Conservation (phyloP, 2,113 vertebrate genomes). For the Sinocyclocheilus maitianheensis region DNA sequence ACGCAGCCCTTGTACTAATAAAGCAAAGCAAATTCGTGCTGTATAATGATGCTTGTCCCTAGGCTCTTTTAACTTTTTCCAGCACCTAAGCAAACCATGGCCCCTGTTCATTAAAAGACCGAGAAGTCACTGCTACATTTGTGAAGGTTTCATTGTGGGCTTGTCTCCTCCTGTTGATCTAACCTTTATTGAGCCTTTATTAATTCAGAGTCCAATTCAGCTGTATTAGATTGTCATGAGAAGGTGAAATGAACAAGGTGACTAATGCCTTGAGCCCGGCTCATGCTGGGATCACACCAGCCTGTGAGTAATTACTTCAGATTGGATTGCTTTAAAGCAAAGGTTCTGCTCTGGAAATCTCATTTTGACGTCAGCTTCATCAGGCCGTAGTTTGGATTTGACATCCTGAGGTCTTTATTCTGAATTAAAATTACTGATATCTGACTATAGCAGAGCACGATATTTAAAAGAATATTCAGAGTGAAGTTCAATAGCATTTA, state of each 20-base stretch:
- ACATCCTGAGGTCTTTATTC: neutral
- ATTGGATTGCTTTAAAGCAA: slow-evolving; percentile 34
- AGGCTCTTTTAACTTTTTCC: slow-evolving; percentile 40
- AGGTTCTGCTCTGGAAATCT: slow-evolving; percentile 42
- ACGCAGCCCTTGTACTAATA: slow-evolving; percentile 43
- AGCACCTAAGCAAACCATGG: slow-evolving; percentile 55
- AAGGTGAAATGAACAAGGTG: slow-evolving; percentile 55
- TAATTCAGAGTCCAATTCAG: slow-evolving; percentile 71
- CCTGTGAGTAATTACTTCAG: slow-evolving; percentile 50
- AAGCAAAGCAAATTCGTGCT: slow-evolving; percentile 44
- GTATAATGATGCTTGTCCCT: slow-evolving; percentile 50
- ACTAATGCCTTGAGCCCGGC: slow-evolving; percentile 41
- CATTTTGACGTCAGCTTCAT: slow-evolving; percentile 31
- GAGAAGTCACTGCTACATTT: slow-evolving; percentile 70
- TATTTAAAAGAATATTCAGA: neutral
- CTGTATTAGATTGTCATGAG: slow-evolving; percentile 69
- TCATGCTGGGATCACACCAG: slow-evolving; percentile 38
- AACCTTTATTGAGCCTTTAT: slow-evolving; percentile 79
- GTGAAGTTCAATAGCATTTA: neutral
- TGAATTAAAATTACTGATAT: neutral
- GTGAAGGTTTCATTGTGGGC: slow-evolving; percentile 68
- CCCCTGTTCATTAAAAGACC: slow-evolving; percentile 71
- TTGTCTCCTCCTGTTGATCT: slow-evolving; percentile 77
- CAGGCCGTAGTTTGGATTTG: neutral
- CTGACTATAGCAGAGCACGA: neutral